Base-by-base conservation (phyloP, 2,888 invertebrate species). In the Uloborus plumipes region DNA sequence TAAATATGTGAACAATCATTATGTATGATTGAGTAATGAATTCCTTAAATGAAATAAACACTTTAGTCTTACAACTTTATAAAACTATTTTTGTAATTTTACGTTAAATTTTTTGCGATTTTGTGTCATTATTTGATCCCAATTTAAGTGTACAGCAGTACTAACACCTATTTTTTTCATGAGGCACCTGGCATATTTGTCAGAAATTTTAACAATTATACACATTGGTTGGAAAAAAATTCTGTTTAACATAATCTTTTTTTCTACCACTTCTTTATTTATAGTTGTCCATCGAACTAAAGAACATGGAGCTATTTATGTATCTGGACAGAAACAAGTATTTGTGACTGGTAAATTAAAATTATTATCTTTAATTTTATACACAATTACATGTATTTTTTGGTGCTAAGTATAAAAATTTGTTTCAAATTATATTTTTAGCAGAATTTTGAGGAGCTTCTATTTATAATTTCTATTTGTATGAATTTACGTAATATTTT, bases 321-420 rank as follows among this genome's bases (percentile, higher is more conserved):
- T 61, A 53, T 58, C 72, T 55, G 67, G 18, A 16, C 76, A 77
- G 15, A 80, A 80, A 26, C 80, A 80, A 64, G 74, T 74, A 7
- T 74, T 80, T 64, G 64, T 74, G 13, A 80, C 80, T 64, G 80
- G 80, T 69, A 65, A 50, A 11, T 61, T 39, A 47, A 66, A 66
- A 55, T 55, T 55, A n/a, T 26, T 55, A 7, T 16, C 22, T 14
- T 11, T 15, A 55, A 31, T 7, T 69, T 51, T 18, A 20, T 18
- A 7, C 11, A 55, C 18, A 7, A 14, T 26, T 13, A 59, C 3
- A 59, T 3, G 22, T 59, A 3, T 7, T 59, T 59, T 59, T 18
- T 14, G 1, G 13, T 20, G 13, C 3, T 59, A 2, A 22, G 22
- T 59, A 4, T 59, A 3, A 14, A 22, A 22, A 18, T 58, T n/a